Evolutionary conservation across 2,888 invertebrate species (phyloP), one percentile per base, ranked within the genome.

Genomic region (Troides helena): DNA sequence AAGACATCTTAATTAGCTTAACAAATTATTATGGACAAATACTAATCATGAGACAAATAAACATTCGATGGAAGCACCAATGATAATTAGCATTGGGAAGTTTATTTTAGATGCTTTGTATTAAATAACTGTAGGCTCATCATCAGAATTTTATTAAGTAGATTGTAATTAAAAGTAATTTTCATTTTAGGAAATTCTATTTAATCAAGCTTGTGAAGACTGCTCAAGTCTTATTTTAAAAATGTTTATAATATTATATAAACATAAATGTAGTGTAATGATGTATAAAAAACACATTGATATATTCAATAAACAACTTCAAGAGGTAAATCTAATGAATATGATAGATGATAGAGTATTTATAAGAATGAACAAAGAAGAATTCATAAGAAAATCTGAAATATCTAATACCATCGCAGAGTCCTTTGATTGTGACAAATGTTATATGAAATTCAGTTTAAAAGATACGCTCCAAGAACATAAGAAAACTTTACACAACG

Each of bases 171-270:
- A 39, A 53, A 18, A 53, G 14, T 53, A 53, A 65, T 72, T 60
- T 64, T 65, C 61, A 68, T 82, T 83, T 72, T 78, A 87, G 87
- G 85, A 85, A 21, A 70, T 81, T 23, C 30, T 80, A 8, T 72
- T 80, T n/a, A 62, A 74, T 23, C 79, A 83, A 68, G 78, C 78
- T 0, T 88, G 87, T 71, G 69, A 75, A 21, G 69, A 74, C 7
- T 88, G 87, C 65, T 71, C 76, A 18, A 74, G 78, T 60, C 61
- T 82, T 21, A 71, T 87, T 14, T 73, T 83, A 3, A 81, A 77
- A 70, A 79, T 83, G 65, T 86, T 80, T 71, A 72, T 73, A 14
- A 70, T 74, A 12, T 67, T 87, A 50, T 76, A 77, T 69, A 79
- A 72, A 69, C 79, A 81, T 67, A 72, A 74, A 21, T 64, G 74